Percentiles rank a stretch among this genome's conserved stretches.
Conservation (phyloP, 1,140 invertebrate species). For the Tenebrio molitor region DNA sequence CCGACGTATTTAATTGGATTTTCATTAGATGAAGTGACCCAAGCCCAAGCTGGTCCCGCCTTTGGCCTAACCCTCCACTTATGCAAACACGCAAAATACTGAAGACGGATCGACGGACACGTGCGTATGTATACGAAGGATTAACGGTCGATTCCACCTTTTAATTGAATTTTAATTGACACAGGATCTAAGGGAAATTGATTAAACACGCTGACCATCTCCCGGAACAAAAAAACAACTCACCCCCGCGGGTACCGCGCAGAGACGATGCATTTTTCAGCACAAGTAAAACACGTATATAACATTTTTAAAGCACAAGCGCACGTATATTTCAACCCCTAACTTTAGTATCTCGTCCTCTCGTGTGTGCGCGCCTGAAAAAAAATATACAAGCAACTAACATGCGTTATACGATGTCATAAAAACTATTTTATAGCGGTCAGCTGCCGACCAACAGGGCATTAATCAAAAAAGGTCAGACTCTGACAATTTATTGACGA, state of each 20-base stretch:
- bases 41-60: slow-evolving; percentile 39
- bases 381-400: slow-evolving; percentile 52
- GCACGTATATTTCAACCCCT: slow-evolving; percentile 37
- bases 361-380: slow-evolving; percentile 4
- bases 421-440: slow-evolving; percentile 56
- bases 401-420: slow-evolving; percentile 53
- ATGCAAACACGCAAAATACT: slow-evolving; percentile 51
- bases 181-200: slow-evolving; percentile 53
- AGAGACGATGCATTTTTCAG: slow-evolving; percentile 28
- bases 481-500: slow-evolving; percentile 56
- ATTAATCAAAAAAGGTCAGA: slow-evolving; percentile 56
- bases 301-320: slow-evolving; percentile 29
- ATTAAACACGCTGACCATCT: slow-evolving; percentile 10
- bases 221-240: not conserved
- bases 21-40: slow-evolving; percentile 44
- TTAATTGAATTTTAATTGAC: slow-evolving; percentile 59
- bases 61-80: slow-evolving; percentile 41
- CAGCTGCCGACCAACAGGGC: slow-evolving; percentile 53
- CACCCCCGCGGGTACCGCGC: not conserved
- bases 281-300: slow-evolving; percentile 34
- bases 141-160: slow-evolving; percentile 55
- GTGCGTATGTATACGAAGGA: slow-evolving; percentile 54
- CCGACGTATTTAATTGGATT: slow-evolving; percentile 45
- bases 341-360: slow-evolving; percentile 31
- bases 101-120: slow-evolving; percentile 52